Percentiles rank a stretch among this genome's conserved stretches.
Evolutionary conservation across 2,888 invertebrate genomes (phyloP).

Genomic region (Cancer borealis): DNA sequence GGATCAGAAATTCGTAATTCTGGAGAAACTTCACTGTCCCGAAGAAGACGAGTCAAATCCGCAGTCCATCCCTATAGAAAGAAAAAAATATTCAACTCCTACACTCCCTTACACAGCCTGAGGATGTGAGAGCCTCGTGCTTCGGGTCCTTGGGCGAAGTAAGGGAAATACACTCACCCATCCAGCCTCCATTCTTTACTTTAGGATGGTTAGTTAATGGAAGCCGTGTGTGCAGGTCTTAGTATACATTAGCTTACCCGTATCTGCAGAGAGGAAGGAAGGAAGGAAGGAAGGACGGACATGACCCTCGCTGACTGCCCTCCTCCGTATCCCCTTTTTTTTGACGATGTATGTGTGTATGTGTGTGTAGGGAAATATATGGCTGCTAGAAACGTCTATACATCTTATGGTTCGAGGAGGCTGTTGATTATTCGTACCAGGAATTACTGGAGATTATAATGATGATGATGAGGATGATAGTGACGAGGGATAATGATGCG

Average conservation of each 20-base stretch:
- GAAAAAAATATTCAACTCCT: not conserved
- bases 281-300: not conserved
- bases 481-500: too few species aligned
- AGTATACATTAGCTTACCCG: not conserved
- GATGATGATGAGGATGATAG: too few species aligned
- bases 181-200: not conserved
- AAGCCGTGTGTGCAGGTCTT: not conserved
- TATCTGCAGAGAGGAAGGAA: not conserved
- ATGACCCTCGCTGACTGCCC: not conserved
- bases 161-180: conserved; percentile 1
- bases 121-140: not conserved
- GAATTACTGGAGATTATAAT: too few species aligned
- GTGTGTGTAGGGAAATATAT: not conserved
- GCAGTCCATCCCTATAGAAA: not conserved
- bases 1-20: not conserved
- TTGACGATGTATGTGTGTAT: not conserved
- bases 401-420: too few species aligned
- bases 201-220: not conserved
- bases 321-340: not conserved
- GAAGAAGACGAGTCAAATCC: not conserved
- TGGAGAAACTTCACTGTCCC: not conserved
- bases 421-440: too few species aligned
- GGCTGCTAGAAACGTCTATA: not conserved
- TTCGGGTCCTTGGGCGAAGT: not conserved
- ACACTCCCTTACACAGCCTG: not conserved